These are phyloP conservation scores for Drosophila robusta DNA, from an alignment of 2,888 invertebrate species.

Conservation along the genomic window DNA sequence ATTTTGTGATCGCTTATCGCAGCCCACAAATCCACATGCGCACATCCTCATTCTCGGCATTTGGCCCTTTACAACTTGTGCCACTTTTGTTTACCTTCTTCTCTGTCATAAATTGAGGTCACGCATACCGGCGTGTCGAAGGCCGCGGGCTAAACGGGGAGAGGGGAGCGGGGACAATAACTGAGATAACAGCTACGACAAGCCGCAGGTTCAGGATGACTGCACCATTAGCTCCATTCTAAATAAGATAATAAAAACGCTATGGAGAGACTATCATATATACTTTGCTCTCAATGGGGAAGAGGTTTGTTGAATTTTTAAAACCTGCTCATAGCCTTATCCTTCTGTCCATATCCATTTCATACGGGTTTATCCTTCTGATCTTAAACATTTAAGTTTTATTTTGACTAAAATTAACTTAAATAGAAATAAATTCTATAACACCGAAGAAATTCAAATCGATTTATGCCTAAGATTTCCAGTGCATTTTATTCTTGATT, in stretches of 20 bases:
- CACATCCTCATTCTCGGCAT: slow-evolving; percentile 32
- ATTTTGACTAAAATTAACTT: too few species aligned
- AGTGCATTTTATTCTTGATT: too few species aligned
- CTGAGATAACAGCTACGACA: slow-evolving; percentile 45
- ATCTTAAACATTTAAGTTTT: too few species aligned
- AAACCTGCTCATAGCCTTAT: too few species aligned
- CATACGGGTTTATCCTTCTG: too few species aligned
- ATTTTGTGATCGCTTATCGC: slow-evolving; percentile 76
- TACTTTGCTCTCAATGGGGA: too few species aligned
- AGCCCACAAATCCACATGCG: slow-evolving; percentile 59
- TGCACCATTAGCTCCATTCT: slow-evolving; percentile 32
- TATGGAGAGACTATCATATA: too few species aligned
- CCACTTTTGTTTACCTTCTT: slow-evolving; percentile 40
- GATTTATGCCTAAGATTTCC: too few species aligned
- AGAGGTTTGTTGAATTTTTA: too few species aligned
- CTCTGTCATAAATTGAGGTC: slow-evolving; percentile 59
- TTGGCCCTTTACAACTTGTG: slow-evolving; percentile 58
- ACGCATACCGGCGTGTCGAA: slow-evolving; percentile 66
- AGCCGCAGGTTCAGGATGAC: slow-evolving; percentile 13
- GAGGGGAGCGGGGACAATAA: slow-evolving; percentile 14
- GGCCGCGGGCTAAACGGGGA: slow-evolving; percentile 25
- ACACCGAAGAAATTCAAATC: too few species aligned
- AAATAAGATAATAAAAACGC: not conserved
- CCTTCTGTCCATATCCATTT: too few species aligned
- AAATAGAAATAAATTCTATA: too few species aligned